Conservation (phyloP, 2,797 vertebrate species). For the Linurgus olivaceus region DNA sequence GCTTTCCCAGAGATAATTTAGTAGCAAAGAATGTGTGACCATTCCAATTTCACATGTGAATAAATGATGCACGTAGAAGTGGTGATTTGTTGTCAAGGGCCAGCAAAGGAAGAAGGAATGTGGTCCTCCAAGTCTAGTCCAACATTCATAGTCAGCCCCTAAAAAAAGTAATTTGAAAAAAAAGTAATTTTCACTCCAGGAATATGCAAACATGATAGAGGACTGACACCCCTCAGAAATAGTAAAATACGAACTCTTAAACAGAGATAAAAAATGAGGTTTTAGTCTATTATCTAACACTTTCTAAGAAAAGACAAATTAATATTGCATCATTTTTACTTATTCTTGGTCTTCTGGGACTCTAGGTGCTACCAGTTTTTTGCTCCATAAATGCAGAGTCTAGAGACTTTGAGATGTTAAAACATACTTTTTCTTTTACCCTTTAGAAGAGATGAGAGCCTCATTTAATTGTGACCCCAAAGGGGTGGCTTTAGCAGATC, state of each 20-base stretch:
- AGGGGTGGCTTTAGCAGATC: background rate
- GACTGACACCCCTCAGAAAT: background rate
- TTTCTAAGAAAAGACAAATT: background rate
- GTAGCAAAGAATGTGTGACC: background rate
- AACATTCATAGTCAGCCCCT: background rate
- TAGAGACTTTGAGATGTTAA: background rate
- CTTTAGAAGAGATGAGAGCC: background rate
- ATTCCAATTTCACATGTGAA: background rate
- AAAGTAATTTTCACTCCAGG: background rate
- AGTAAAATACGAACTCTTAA: background rate
- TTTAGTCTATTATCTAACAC: background rate
- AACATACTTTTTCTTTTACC: background rate
- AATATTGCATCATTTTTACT: background rate
- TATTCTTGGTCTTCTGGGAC: background rate
- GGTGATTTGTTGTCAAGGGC: background rate
- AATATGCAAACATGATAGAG: background rate
- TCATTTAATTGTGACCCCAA: background rate
- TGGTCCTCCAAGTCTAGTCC: background rate
- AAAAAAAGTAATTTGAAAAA: background rate
- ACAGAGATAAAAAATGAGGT: background rate
- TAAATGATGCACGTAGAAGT: background rate
- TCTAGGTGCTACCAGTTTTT: background rate
- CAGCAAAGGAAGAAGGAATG: background rate
- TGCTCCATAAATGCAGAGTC: background rate
- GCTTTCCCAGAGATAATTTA: background rate